phyloP scores from a whole-genome alignment of 2,113 vertebrate species.

The Rutilus rutilus region DNA sequence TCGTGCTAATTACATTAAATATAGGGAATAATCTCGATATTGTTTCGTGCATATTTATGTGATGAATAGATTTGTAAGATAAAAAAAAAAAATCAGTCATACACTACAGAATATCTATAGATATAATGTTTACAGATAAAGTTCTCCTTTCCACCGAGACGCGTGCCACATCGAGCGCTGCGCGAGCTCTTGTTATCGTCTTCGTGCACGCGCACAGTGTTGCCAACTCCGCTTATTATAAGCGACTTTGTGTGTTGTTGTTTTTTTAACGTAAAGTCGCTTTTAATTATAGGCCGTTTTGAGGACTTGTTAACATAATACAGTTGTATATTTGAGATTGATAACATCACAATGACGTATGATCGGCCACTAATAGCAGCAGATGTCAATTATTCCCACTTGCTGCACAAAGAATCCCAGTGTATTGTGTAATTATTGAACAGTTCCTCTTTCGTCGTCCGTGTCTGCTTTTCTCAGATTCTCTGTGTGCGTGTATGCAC shows the following conservation, averaged over 20 bases:
- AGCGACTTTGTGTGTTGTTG: neutral
- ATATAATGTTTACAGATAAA: neutral
- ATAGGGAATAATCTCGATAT: neutral
- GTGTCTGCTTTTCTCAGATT: neutral
- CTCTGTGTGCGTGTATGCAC: neutral
- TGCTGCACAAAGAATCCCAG: neutral
- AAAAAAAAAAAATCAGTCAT: too few species aligned
- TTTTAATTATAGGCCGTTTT: neutral
- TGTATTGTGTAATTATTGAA: slow-evolving; percentile 8
- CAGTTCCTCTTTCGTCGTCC: neutral
- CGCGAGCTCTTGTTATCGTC: neutral
- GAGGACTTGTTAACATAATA: neutral
- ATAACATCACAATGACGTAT: neutral
- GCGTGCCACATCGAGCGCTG: slow-evolving; percentile 14
- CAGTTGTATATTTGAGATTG: neutral
- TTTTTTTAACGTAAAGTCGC: neutral
- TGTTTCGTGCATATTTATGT: neutral
- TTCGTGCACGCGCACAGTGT: slow-evolving; percentile 8
- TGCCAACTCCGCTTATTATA: neutral
- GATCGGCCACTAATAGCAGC: neutral
- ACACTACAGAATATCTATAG: neutral
- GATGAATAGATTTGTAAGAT: neutral
- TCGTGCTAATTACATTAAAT: neutral
- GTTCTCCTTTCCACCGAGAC: neutral
- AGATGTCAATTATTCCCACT: neutral